phyloP scores from a whole-genome alignment of 2,797 vertebrate genomes.

The Cyclopterus lumpus region DNA sequence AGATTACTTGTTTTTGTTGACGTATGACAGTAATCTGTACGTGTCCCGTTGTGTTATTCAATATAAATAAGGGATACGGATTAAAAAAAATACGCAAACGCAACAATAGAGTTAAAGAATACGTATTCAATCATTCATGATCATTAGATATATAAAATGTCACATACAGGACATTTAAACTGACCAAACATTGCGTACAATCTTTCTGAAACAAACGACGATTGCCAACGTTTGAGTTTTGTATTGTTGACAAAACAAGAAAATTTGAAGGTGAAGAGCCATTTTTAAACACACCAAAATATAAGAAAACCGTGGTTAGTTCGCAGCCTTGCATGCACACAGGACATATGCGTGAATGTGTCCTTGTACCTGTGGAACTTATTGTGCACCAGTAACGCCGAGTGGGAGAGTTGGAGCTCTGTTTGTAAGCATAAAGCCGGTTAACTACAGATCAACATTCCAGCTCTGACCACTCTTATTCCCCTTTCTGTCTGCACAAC shows the following conservation, averaged over 20 bases:
- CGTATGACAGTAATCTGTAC: neutral
- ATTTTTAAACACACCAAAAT: neutral
- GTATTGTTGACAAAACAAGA: neutral
- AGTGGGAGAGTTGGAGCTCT: conserved; percentile 51
- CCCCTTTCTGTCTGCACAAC: conserved; percentile 61
- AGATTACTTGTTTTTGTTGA: neutral
- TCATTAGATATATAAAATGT: neutral
- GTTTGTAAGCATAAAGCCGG: conserved; percentile 78
- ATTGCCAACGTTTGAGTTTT: neutral
- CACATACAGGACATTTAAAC: neutral
- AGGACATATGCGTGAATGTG: conserved; percentile 12
- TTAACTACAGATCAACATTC: conserved; percentile 86
- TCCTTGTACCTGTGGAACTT: conserved; percentile 42
- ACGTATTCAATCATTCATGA: neutral
- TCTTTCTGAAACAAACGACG: neutral
- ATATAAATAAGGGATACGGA: neutral
- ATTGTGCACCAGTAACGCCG: conserved; percentile 55
- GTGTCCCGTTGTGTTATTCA: too few species aligned
- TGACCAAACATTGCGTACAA: neutral
- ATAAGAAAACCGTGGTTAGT: neutral
- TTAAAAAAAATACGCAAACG: too few species aligned
- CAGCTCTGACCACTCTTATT: conserved; percentile 71
- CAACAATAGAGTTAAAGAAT: too few species aligned
- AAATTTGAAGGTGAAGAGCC: neutral
- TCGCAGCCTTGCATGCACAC: neutral